Evolutionary conservation across 1,140 invertebrate species (phyloP).

Genomic region (Pinna nobilis): DNA sequence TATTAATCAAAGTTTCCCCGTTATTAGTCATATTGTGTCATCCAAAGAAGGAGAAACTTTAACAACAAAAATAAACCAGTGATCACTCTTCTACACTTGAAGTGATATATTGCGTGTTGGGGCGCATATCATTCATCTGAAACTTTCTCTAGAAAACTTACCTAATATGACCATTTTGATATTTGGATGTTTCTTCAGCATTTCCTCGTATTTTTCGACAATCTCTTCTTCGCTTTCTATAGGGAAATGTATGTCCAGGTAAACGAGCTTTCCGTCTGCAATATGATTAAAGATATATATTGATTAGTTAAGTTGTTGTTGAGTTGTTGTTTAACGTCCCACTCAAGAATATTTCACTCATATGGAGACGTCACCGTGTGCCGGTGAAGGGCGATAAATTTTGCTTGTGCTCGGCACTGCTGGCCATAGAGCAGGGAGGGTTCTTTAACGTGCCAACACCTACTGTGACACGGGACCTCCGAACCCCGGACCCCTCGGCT

Average conservation of each 20-base stretch:
- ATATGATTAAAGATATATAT: too few species aligned
- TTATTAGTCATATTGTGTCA: too few species aligned
- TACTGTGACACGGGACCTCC: too few species aligned
- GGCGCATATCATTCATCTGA: neutral
- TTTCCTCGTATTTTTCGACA: conserved; percentile 48
- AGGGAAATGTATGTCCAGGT: conserved; percentile 51
- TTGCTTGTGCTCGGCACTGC: too few species aligned
- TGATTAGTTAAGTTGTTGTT: too few species aligned
- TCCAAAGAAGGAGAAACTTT: neutral
- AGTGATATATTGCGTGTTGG: neutral
- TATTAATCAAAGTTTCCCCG: neutral
- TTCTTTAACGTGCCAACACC: too few species aligned
- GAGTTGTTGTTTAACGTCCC: too few species aligned
- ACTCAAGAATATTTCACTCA: too few species aligned
- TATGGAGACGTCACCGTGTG: too few species aligned
- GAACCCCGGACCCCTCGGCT: too few species aligned
- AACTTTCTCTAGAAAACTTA: conserved; percentile 18
- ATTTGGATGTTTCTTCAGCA: conserved; percentile 40
- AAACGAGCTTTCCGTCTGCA: conserved; percentile 38
- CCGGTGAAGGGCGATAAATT: too few species aligned
- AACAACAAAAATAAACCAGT: neutral
- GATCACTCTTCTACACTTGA: neutral
- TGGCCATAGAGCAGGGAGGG: too few species aligned
- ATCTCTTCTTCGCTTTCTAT: conserved; percentile 47
- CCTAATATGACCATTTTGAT: conserved; percentile 56